Evolutionary conservation across 2,888 invertebrate species (phyloP).

Genomic region (Gandaritis pyraliata): DNA sequence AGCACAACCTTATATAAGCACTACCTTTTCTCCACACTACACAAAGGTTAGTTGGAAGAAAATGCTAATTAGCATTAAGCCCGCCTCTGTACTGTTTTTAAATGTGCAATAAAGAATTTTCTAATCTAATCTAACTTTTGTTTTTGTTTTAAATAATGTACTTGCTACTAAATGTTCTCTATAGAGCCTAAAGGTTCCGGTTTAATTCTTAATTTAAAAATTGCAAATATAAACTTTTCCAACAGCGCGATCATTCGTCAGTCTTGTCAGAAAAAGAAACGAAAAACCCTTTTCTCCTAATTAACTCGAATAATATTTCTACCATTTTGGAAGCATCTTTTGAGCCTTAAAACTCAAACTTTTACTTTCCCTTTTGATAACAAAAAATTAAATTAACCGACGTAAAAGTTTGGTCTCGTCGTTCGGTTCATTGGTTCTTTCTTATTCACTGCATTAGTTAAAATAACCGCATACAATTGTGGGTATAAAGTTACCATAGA

Average conservation of each 20-base stretch:
- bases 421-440: constrained; percentile 3
- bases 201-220: no score
- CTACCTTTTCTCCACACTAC: no score
- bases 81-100: no score
- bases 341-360: not conserved
- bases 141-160: no score
- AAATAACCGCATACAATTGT: not conserved
- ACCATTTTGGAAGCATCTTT: not conserved
- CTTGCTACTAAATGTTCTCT: no score
- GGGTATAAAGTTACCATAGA: no score
- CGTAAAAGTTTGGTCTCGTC: not conserved
- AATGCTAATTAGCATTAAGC: no score
- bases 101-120: no score
- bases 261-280: constrained; percentile 6
- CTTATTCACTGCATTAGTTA: not conserved
- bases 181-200: no score
- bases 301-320: constrained; percentile 15
- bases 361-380: not conserved
- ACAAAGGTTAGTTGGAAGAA: no score
- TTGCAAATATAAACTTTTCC: not conserved
- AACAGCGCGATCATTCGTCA: not conserved
- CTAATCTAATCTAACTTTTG: no score
- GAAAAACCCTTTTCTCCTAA: constrained; percentile 8
- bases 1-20: no score
- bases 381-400: constrained; percentile 3